These are phyloP conservation scores for Siderastrea radians DNA, from an alignment of 92 coral and sea anemone genomes.

Conservation along the genomic window DNA sequence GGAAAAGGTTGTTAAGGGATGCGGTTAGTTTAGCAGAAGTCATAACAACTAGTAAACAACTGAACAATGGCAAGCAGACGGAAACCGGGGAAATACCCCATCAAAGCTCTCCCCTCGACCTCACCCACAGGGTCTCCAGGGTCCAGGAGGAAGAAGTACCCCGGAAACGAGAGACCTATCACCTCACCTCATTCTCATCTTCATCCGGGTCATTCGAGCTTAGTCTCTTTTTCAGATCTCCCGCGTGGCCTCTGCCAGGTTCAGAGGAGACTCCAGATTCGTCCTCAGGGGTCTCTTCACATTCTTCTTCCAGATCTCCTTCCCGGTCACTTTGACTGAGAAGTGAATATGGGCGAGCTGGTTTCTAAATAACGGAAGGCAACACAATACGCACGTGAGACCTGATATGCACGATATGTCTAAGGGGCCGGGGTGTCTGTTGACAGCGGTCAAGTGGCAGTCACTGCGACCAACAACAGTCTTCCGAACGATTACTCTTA, in stretches of 20 bases:
- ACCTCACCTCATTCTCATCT: slow-evolving; percentile 18
- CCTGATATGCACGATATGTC: neutral
- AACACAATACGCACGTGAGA: neutral
- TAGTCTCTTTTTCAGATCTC: neutral
- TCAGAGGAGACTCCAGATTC: slow-evolving; percentile 9
- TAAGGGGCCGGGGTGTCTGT: neutral
- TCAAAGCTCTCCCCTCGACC: too few species aligned
- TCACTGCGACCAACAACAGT: too few species aligned
- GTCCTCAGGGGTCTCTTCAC: slow-evolving; percentile 26
- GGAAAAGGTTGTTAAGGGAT: too few species aligned
- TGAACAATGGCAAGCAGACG: too few species aligned
- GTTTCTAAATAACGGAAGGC: neutral
- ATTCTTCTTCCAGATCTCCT: slow-evolving; percentile 24
- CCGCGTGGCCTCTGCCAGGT: neutral
- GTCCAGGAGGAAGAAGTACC: too few species aligned
- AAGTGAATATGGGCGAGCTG: slow-evolving; percentile 14
- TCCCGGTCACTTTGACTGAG: slow-evolving; percentile 16
- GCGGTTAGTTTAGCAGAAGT: too few species aligned
- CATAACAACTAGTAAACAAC: too few species aligned
- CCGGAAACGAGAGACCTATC: neutral
- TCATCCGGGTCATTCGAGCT: neutral
- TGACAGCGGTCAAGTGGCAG: too few species aligned
- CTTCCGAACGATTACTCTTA: too few species aligned
- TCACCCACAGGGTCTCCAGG: too few species aligned
- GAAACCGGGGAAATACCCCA: too few species aligned